Evolutionary conservation across 2,797 vertebrate species (phyloP).

Genomic region (Cossypha caffra): DNA sequence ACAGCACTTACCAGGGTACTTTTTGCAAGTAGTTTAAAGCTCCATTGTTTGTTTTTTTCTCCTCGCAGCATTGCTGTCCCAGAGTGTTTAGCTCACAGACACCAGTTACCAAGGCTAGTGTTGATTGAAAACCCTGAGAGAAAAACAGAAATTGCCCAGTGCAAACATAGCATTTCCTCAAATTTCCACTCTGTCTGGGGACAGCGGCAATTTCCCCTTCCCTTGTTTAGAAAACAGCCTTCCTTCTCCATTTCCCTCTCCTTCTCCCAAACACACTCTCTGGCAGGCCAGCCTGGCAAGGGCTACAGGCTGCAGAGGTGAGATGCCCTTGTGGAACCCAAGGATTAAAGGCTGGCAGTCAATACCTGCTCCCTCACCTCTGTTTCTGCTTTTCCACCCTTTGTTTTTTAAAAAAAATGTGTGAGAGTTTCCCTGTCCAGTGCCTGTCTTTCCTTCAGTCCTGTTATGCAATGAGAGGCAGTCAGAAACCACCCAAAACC

Average conservation of each 20-base stretch:
- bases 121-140: background rate
- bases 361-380: background rate
- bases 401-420: background rate
- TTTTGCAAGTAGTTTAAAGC: background rate
- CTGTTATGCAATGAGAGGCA: rapidly evolving
- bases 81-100: background rate
- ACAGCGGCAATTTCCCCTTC: background rate
- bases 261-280: background rate
- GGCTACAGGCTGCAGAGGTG: background rate
- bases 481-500: background rate
- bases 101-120: background rate
- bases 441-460: background rate
- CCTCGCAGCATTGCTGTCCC: rapidly evolving
- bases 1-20: background rate
- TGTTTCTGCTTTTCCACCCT: background rate
- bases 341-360: background rate
- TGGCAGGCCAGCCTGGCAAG: background rate
- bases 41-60: background rate
- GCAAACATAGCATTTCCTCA: background rate
- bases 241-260: background rate
- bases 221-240: background rate
- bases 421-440: background rate
- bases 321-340: background rate
- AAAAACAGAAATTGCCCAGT: background rate
- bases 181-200: background rate